phyloP scores from a whole-genome alignment of 2,113 vertebrate genomes.

The Nerophis lumbriciformis region DNA sequence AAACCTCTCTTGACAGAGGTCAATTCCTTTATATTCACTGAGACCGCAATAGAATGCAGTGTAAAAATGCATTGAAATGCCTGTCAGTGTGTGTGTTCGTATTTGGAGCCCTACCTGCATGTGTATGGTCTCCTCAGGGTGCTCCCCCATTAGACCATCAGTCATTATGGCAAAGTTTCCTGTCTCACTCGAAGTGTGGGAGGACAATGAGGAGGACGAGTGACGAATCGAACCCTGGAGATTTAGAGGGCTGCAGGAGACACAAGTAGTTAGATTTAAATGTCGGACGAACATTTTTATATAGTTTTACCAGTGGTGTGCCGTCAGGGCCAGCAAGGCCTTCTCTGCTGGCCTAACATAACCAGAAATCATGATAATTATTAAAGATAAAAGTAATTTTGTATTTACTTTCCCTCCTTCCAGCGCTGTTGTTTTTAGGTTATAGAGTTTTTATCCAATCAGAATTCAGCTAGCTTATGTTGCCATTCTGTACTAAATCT shows the following conservation, averaged over 20 bases:
- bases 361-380: too few relatives aligned
- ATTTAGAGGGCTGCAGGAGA: conserved; percentile 81
- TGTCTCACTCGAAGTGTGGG: conserved; percentile 89
- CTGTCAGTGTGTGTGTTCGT: not conserved
- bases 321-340: too few relatives aligned
- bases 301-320: not conserved
- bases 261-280: not conserved
- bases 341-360: too few relatives aligned
- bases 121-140: conserved; percentile 82
- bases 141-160: conserved; percentile 83
- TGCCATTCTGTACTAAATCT: too few relatives aligned
- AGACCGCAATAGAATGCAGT: too few relatives aligned
- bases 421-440: too few relatives aligned
- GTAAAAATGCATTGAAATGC: not conserved
- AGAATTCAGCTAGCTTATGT: too few relatives aligned
- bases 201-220: conserved; percentile 92
- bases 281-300: not conserved
- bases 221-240: conserved; percentile 87
- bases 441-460: too few relatives aligned
- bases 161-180: conserved; percentile 86
- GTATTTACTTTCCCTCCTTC: too few relatives aligned
- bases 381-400: too few relatives aligned
- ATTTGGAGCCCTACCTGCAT: conserved; percentile 78
- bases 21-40: too few relatives aligned
- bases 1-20: too few relatives aligned